Percentiles rank a stretch among this genome's conserved stretches.
Evolutionary conservation across 2,113 vertebrate species (phyloP).

Genomic region (Microcebus murinus): DNA sequence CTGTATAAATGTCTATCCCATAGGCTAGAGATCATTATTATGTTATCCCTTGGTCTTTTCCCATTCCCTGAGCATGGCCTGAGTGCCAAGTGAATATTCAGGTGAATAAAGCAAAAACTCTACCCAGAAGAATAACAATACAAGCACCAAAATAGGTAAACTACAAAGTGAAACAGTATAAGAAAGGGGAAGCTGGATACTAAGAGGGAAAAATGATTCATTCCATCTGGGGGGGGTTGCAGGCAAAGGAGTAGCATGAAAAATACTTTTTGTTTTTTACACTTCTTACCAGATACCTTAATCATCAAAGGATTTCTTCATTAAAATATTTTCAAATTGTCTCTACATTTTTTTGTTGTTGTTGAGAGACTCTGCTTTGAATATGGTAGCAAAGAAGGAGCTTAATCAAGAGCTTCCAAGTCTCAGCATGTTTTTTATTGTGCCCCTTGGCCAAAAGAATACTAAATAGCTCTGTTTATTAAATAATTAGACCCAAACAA

Average conservation of each 20-base stretch:
- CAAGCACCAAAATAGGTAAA: not conserved
- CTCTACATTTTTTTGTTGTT: not conserved
- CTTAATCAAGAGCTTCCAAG: not conserved
- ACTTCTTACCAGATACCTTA: not conserved
- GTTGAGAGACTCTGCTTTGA: not conserved
- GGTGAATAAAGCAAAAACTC: not conserved
- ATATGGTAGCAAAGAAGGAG: not conserved
- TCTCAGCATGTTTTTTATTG: not conserved
- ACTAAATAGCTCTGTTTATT: not conserved
- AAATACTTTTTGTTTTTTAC: not conserved
- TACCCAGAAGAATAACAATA: not conserved
- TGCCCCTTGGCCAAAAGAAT: not conserved
- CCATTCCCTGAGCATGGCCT: not conserved
- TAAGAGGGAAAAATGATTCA: not conserved
- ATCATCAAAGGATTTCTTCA: not conserved
- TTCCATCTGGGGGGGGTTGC: not conserved
- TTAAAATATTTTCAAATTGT: not conserved
- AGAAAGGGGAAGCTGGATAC: not conserved
- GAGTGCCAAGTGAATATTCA: not conserved
- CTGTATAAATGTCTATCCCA: not conserved
- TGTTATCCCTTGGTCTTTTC: not conserved
- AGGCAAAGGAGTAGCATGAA: not conserved
- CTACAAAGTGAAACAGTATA: not conserved
- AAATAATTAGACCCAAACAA: not conserved
- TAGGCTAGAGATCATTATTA: not conserved